Base-by-base conservation (phyloP, 2,113 vertebrate genomes). In the Gymnarchus niloticus region DNA sequence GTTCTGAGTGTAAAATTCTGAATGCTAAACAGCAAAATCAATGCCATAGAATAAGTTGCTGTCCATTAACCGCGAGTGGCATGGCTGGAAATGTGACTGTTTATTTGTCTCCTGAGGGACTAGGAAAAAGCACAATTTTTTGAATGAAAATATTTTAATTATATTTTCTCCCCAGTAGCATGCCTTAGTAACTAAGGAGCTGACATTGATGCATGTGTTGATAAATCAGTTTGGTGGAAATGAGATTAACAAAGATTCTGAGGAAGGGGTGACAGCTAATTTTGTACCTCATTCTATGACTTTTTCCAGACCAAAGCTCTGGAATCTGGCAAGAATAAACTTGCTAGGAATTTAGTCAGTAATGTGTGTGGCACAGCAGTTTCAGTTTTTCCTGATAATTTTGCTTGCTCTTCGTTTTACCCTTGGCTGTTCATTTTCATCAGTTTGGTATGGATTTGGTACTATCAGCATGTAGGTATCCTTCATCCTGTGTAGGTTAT, bases 131-230 rank as follows among this genome's bases (percentile, higher is more conserved):
- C 95, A 95, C 93, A 94, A 93, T 95, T 96, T 95, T 85, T 95
- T 95, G 93, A 95, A 96, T 96, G 97, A 97, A 98, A 99, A 99
- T 97, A 97, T 98, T 99, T 99, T 99, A 99, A 99, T 99, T 99
- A 98, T 98, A 98, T 99, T 97, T 99, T 96, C 97, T 97, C 95
- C 95, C 95, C 97, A 96, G 95, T 96, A 96, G 93, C 96, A 96
- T 93, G 94, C 96, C 97, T 98, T 96, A 96, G 97, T 98, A 98
- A 98, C 97, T 97, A 97, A 98, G 97, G 96, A 97, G 94, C 94
- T 99, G 98, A 99, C 98, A 99, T 97, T 99, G 97, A 99, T 99
- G 96, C 98, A 99, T 99, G 97, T 98, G 97, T 97, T 99, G 97
- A 99, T 99, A 99, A 99, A 99, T 97, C 97, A 96, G 96, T 96